Base-by-base conservation (phyloP, 2,888 invertebrate genomes). In the Pheosia gnoma region DNA sequence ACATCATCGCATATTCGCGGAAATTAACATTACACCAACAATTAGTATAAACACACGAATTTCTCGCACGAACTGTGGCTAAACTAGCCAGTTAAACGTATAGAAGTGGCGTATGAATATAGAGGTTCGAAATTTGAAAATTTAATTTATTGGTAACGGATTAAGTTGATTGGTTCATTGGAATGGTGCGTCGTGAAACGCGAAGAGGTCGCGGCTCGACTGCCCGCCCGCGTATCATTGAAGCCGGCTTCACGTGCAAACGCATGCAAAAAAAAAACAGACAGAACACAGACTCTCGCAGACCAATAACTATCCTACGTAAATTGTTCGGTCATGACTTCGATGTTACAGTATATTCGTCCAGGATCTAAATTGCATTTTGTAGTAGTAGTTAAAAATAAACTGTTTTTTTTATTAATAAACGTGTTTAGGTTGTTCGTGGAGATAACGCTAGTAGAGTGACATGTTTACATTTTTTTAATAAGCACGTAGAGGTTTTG, bases 231-330 rank as follows among this genome's bases (percentile, higher is more conserved):
- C 79, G 80, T 90, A 87, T 86, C 89, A 87, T 85, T 85, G 81
- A 86, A 80, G 86, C 86, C 84, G 86, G 77, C 83, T 89, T 57
- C 90, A 91, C 90, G 91, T 91, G 90, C 83, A 85, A 81, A 81
- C 79, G 80, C 85, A 90, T 89, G 91, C 92, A 91, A 91, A 90
- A 88, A 90, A 91, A 91, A 82, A 86, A 85, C 82, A 86, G 84
- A 80, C 74, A 89, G 89, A 88, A 80, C 79, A 82, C 75, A 43
- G 73, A 85, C 73, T 86, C 88, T 85, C 82, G 75, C 77, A 86
- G 87, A 45, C 57, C 36, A 45, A 47, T 57, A 47, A 57, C 36
- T 73, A 70, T 57, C 67, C 71, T 68, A 77, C 72, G 77, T 74
- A 72, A 72, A 77, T 70, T 74, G 62, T 62, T 70, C 63, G 59